These are phyloP conservation scores for Dioctria rufipes DNA, from an alignment of 2,888 invertebrate genomes.

Conservation along the genomic window DNA sequence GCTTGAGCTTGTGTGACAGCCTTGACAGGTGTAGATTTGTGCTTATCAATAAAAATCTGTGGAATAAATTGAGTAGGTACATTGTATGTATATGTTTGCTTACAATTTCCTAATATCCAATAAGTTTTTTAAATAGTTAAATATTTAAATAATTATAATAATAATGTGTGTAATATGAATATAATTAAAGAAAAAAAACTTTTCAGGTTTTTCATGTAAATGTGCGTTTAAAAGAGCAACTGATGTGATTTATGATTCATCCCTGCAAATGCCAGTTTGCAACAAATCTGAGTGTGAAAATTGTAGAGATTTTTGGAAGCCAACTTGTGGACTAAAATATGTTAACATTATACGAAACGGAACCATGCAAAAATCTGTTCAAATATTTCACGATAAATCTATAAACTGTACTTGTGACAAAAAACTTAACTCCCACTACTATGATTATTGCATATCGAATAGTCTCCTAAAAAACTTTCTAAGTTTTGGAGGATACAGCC, in stretches of 20 bases:
- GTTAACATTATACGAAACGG: constrained; percentile 60
- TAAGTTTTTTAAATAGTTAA: background rate
- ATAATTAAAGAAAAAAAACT: background rate
- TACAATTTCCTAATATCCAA: background rate
- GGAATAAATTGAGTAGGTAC: background rate
- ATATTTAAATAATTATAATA: background rate
- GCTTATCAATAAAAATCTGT: background rate
- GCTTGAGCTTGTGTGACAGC: background rate
- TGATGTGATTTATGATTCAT: constrained; percentile 65
- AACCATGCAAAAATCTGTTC: constrained; percentile 54
- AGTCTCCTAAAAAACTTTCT: constrained; percentile 65
- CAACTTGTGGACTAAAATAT: constrained; percentile 40
- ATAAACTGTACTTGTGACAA: constrained; percentile 63
- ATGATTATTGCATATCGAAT: constrained; percentile 67
- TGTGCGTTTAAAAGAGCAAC: constrained; percentile 67
- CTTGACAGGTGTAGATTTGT: background rate
- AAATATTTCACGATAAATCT: constrained; percentile 46
- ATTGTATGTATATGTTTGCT: background rate
- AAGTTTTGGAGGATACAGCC: constrained; percentile 66
- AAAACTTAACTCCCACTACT: constrained; percentile 66
- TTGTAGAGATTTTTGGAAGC: background rate
- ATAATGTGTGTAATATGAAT: background rate
- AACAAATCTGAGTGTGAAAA: constrained; percentile 1
- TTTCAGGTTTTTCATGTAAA: constrained; percentile 71
- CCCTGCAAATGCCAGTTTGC: constrained; percentile 65